Evolutionary conservation across 2,888 invertebrate genomes (phyloP), one percentile per base, ranked within the genome.

Genomic region (Globia sparganii): DNA sequence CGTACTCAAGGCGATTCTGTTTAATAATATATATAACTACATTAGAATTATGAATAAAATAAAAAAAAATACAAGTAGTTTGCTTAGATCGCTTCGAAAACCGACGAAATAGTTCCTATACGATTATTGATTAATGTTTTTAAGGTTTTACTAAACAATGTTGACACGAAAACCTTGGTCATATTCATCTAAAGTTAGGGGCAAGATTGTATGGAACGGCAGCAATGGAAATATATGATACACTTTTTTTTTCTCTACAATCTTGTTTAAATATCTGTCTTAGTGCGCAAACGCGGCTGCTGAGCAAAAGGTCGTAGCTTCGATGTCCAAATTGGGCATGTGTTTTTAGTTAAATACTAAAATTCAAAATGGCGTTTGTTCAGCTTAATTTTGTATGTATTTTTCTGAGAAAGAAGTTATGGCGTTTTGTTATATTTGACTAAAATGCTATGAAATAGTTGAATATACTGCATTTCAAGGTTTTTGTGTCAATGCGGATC

Each of bases 51-150:
- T 68, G 59, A 75, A 77, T 86, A 78, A 78, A 84, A 68, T 72
- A 69, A 83, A 81, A 78, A 78, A 87, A 72, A 72, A 81, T 65
- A 87, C 77, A 74, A 77, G 89, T 91, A 87, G 89, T 91, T 85
- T 80, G 94, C 93, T 92, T 92, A 89, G 93, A 91, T 94, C 95
- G 95, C 94, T 95, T 95, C 95, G 87, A 90, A 83, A 81, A 91
- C 90, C 71, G 70, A 87, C 64, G 73, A 81, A 76, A 94, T 94
- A 94, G 95, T 94, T 95, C 95, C 95, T 95, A 95, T 88, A 86
- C 79, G 72, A 87, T 86, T 75, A 88, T 88, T 84, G 74, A 85
- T 86, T 83, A 75, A 84, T 78, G 72, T 82, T 69, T 81, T 86
- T 86, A 86, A 81, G 84, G 85, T 76, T 78, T 69, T 72, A 81